Conservation (phyloP, 2,888 invertebrate species). For the Oscheius sp. region DNA sequence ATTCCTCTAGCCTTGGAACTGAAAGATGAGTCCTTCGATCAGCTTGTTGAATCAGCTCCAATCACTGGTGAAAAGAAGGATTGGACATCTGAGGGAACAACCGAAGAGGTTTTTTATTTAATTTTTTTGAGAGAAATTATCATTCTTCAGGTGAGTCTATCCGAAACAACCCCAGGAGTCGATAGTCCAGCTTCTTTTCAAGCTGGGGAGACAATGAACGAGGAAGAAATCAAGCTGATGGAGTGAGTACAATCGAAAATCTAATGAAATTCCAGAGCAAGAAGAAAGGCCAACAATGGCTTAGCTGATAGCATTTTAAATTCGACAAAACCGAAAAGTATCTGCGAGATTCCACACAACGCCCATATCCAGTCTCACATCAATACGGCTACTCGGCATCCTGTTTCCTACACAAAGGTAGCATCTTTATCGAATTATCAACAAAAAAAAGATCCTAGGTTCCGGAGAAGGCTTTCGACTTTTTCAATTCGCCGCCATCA, state of each 20-base stretch:
- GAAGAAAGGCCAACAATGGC: slow-evolving; percentile 4
- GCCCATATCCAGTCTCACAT: slow-evolving; percentile 33
- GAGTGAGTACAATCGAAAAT: neutral
- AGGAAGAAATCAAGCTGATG: neutral
- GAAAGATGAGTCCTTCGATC: neutral
- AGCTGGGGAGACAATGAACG: neutral
- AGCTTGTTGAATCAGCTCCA: neutral
- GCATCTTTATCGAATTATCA: neutral
- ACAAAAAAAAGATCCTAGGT: neutral
- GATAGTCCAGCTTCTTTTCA: neutral
- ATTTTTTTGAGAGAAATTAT: neutral
- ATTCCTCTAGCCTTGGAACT: neutral
- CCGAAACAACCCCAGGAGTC: neutral
- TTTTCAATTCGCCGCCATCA: slow-evolving; percentile 6
- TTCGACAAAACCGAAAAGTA: slow-evolving; percentile 20
- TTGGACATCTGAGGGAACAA: slow-evolving; percentile 9
- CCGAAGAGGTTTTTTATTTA: neutral
- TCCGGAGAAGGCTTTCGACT: slow-evolving; percentile 4
- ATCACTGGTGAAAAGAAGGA: slow-evolving; percentile 2
- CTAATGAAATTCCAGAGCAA: slow-evolving; percentile 5
- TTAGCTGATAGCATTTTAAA: slow-evolving; percentile 10
- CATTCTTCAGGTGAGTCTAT: neutral
- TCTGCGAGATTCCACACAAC: slow-evolving; percentile 26
- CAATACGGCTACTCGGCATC: slow-evolving; percentile 21
- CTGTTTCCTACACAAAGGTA: neutral